phyloP scores from a whole-genome alignment of 1,140 invertebrate genomes.

The Heliothis virescens region DNA sequence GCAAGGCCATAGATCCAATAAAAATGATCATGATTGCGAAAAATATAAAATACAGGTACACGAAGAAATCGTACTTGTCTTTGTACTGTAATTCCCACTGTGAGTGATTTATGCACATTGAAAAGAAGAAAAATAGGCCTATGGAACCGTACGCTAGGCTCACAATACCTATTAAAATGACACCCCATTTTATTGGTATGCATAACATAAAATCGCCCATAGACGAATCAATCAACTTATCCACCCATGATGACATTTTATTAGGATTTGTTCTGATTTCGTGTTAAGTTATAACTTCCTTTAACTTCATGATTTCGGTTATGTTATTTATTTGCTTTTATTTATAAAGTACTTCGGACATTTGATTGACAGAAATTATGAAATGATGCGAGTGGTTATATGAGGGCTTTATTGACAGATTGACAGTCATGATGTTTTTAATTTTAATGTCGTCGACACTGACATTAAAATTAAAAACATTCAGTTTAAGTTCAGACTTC shows the following conservation, averaged over 20 bases:
- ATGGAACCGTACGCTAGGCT: conserved; percentile 42
- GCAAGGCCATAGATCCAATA: conserved; percentile 29
- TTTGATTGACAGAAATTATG: too few relatives aligned
- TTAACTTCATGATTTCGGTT: background rate
- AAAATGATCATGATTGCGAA: conserved; percentile 21
- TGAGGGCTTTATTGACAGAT: too few relatives aligned
- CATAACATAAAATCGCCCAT: conserved; percentile 40
- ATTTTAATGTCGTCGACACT: too few relatives aligned
- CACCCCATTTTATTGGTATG: conserved; percentile 27
- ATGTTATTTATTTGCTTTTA: background rate
- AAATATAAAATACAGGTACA: conserved; percentile 25
- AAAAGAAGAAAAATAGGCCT: conserved; percentile 30
- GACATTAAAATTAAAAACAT: too few relatives aligned
- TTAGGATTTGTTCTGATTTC: background rate
- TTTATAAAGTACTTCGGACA: background rate
- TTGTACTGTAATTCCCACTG: conserved; percentile 22
- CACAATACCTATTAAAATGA: conserved; percentile 10
- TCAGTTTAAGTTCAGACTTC: too few relatives aligned
- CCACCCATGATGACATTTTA: conserved; percentile 16
- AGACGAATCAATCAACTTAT: background rate
- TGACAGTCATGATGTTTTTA: too few relatives aligned
- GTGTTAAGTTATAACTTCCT: background rate
- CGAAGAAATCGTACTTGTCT: conserved; percentile 35
- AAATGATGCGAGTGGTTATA: too few relatives aligned
- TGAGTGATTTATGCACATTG: conserved; percentile 16